Evolutionary conservation across 1,140 invertebrate species (phyloP).

Genomic region (Brachionus rubens): DNA sequence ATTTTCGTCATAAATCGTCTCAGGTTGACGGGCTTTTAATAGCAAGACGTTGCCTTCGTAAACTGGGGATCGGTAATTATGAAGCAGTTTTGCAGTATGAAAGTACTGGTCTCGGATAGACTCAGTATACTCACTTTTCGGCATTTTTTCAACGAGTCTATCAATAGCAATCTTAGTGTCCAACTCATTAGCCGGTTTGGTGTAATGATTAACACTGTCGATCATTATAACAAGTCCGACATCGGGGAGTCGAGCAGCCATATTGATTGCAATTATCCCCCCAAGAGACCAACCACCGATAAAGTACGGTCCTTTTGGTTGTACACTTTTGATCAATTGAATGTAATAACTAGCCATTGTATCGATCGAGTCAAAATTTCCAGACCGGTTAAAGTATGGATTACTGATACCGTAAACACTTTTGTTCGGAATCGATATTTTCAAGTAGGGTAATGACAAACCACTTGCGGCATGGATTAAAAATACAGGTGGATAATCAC

Average conservation of each 20-base stretch:
- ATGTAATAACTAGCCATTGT: not conserved
- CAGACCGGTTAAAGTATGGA: not conserved
- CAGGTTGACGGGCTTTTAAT: not conserved
- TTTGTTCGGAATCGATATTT: constrained; percentile 7
- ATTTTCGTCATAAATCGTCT: not conserved
- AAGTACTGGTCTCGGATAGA: not conserved
- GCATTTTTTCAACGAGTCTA: not conserved
- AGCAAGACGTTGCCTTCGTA: not conserved
- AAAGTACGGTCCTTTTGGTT: constrained; percentile 76
- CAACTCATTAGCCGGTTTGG: constrained; percentile 6
- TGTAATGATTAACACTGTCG: constrained; percentile 13
- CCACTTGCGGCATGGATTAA: not conserved
- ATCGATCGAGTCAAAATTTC: not conserved
- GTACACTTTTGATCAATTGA: constrained; percentile 71
- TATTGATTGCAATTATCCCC: constrained; percentile 83
- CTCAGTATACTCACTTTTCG: not conserved
- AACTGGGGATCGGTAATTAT: not conserved
- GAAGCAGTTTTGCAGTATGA: not conserved
- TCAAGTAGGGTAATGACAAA: not conserved
- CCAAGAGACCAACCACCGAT: constrained; percentile 92
- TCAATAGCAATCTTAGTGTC: not conserved
- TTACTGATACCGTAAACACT: constrained; percentile 7
- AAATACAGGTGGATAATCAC: not conserved
- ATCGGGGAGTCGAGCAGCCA: constrained; percentile 70
- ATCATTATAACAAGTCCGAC: not conserved